Evolutionary conservation across 2,888 invertebrate genomes (phyloP).

Genomic region (Drosophila demipolita): DNA sequence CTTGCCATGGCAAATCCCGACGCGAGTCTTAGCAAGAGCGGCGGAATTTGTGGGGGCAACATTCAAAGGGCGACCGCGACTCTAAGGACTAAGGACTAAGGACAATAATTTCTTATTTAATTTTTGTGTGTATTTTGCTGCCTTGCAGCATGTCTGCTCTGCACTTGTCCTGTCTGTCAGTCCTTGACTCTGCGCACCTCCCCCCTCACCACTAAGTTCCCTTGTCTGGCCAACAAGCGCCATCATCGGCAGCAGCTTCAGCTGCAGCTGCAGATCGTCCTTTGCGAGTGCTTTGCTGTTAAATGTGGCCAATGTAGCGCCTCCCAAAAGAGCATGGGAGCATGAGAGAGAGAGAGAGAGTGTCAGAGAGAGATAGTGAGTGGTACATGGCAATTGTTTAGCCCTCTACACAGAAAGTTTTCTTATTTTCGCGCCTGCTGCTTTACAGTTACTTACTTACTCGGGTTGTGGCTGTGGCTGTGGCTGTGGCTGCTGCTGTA

Average conservation of each 20-base stretch:
- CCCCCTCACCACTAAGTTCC: neutral
- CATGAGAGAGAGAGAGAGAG: neutral
- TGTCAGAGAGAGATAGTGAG: neutral
- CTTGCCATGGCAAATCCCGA: slow-evolving; percentile 9
- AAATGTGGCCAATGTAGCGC: slow-evolving; percentile 56
- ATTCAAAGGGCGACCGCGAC: slow-evolving; percentile 11
- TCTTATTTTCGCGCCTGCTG: slow-evolving; percentile 70
- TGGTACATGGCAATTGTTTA: slow-evolving; percentile 64
- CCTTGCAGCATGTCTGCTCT: slow-evolving; percentile 15
- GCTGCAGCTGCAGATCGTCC: slow-evolving; percentile 18
- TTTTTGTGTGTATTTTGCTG: slow-evolving; percentile 37
- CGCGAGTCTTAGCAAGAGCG: slow-evolving; percentile 18
- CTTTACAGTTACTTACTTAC: slow-evolving; percentile 31
- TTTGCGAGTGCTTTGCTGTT: slow-evolving; percentile 44
- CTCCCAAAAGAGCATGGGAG: slow-evolving; percentile 23
- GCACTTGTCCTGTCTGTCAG: slow-evolving; percentile 28
- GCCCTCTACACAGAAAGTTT: slow-evolving; percentile 61
- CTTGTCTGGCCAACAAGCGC: neutral
- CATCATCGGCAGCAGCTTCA: neutral
- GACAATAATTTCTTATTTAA: slow-evolving; percentile 58
- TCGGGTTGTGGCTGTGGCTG: slow-evolving; percentile 11
- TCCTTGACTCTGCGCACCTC: slow-evolving; percentile 14
- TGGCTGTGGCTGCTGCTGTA: slow-evolving; percentile 26
- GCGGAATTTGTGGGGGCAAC: neutral
- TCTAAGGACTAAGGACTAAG: slow-evolving; percentile 34